Evolutionary conservation across 2,797 vertebrate genomes (phyloP), one percentile per base, ranked within the genome.

Genomic region (Catamblyrhynchus diadema): DNA sequence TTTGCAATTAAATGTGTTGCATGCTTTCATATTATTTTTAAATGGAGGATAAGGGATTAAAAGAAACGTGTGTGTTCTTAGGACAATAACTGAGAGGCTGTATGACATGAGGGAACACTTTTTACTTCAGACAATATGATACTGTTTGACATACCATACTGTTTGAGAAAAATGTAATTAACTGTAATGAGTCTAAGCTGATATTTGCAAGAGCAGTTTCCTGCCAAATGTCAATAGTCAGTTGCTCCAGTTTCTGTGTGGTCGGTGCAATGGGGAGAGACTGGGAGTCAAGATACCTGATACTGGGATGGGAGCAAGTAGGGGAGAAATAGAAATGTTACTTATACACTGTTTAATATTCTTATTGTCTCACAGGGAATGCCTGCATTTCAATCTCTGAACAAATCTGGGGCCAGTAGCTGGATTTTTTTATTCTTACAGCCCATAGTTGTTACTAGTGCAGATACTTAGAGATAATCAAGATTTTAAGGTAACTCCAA

Each of bases 131-230:
- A 84, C 65, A 67, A 30, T 81, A 30, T 83, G 73, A 85, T 51
- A 22, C 39, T 44, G 19, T 42, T 33, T 71, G 39, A 33, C 51
- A 42, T 42, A 70, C 93, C 65, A 89, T 73, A 39, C 54, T 33
- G 16, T 62, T 82, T 88, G 72, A 93, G 75, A 94, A 93, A 95
- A 96, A 83, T 39, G 23, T 91, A 69, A 94, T 93, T 95, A 93
- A 79, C 48, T 2, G 0, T 73, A 80, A 79, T 92, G 80, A 87
- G 83, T 93, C 73, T 69, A 54, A 86, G 85, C 47, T 75, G 81
- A 50, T 95, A 66, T 78, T 78, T 83, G 25, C 77, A 84, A 93
- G 39, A 50, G 66, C 60, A 90, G 48, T 69, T 94, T 94, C 83
- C 79, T 94, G 90, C 61, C 39, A 22, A 77, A 72, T n/a, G 22